Percentiles rank a stretch among this genome's conserved stretches.
phyloP scores from a whole-genome alignment of 1,140 invertebrate genomes.

The Bombus confusus region DNA sequence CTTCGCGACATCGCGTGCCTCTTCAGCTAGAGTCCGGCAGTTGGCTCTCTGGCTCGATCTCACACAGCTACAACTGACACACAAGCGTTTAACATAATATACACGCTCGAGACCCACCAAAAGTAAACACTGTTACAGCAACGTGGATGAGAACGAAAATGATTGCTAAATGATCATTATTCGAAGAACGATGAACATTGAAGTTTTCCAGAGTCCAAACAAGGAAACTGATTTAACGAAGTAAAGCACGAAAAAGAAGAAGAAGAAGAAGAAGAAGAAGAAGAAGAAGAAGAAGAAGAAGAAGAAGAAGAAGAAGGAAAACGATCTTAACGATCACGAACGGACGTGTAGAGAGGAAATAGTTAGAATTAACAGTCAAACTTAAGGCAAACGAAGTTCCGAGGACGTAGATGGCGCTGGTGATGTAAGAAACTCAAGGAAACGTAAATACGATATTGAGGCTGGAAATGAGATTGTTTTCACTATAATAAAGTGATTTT shows the following conservation, averaged over 20 bases:
- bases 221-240: neutral
- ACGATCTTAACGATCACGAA: neutral
- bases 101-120: conserved; percentile 35
- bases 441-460: neutral
- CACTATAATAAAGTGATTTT: neutral
- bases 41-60: conserved; percentile 74
- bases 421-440: neutral
- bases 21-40: conserved; percentile 72
- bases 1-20: conserved; percentile 75
- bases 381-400: neutral
- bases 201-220: neutral
- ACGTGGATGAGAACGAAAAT: neutral
- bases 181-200: neutral
- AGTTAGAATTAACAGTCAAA: too few species aligned
- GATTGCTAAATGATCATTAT: neutral
- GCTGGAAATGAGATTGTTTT: neutral
- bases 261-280: neutral
- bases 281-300: neutral
- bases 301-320: neutral
- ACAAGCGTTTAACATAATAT: conserved; percentile 53
- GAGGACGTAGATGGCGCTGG: neutral
- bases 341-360: neutral
- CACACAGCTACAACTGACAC: conserved; percentile 66
- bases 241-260: neutral
- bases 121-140: conserved; percentile 23